Evolutionary conservation across 1,140 invertebrate genomes (phyloP), one percentile per base, ranked within the genome.

Genomic region (Bombyx mandarina): DNA sequence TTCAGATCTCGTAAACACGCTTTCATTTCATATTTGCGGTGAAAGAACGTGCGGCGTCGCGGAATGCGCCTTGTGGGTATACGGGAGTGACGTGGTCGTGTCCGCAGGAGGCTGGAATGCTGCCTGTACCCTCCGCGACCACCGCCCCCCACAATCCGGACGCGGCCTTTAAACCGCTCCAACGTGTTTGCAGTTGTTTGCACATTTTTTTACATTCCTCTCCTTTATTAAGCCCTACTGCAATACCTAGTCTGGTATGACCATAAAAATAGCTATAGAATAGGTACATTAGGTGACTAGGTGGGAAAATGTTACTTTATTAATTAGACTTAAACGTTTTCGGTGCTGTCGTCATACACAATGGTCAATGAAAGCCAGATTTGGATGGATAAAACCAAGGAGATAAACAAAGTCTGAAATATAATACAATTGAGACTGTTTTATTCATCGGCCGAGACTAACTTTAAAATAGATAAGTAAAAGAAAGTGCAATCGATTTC

Each of bases 401-500:
- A 57, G 54, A 57, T 52, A 46, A 47, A 47, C 4, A 35, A 35
- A 35, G 2, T 35, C 26, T 35, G 26, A 35, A 35, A 35, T 35
- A 35, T 0, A 35, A 35, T 35, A 35, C 26, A 35, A 35, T 35
- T 35, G 26, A 35, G 26, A 35, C 26, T 35, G 26, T 35, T 35
- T 35, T 35, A 35, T 35, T 35, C 26, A 35, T 35, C 22, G 10
- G 44, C 8, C 2, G 44, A 72, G 73, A 66, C 68, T 67, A 72
- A 71, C 73, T 82, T 75, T 83, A 67, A 81, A 84, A 81, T 82
- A 72, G 69, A 76, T 84, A 83, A 87, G 79, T 82, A 73, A 83
- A 87, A 84, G 84, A 87, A 84, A 80, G 77, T 85, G 73, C 79
- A 84, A 87, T 87, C 79, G 81, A 87, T 87, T 87, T 87, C 82